Base-by-base conservation (phyloP, 2,797 vertebrate species). In the Ataeniobius toweri region DNA sequence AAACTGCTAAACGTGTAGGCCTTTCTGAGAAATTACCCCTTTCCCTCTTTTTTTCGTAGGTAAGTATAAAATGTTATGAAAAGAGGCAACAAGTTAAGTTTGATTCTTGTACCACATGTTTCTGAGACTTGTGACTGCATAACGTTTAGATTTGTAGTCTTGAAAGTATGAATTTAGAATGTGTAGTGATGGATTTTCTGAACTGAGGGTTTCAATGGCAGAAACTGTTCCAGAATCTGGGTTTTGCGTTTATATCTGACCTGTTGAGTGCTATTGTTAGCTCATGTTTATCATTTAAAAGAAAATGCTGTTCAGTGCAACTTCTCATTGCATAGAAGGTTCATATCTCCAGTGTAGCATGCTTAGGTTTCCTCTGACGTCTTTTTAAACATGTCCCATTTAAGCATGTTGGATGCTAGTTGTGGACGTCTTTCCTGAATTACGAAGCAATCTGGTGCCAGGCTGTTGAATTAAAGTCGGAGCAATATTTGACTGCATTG, bases 401-500 rank as follows among this genome's bases (percentile, higher is more conserved):
- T 79, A 88, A 94, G 94, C 94, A 93, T 94, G 94, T 92, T 86
- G 91, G 90, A 86, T 90, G 89, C 82, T 76, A 85, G 77, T 88
- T 85, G 89, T 88, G 86, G 80, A 92, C 86, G 81, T 90, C 83
- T 79, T 91, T 87, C 83, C 86, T 85, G 90, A n/a, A n/a, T 14
- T 86, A 89, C 79, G 89, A 82, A 91, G 90, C 86, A 79, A 95
- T 97, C 89, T 90, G 91, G 95, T 96, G 94, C 96, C 96, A 97
- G 96, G 97, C 96, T 92, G 81, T 89, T 85, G 56, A 53, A 55
- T 96, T 95, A 93, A 88, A 96, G 95, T 96, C 94, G 93, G 81
- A 77, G 70, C 20, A 48, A 70, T 86, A 88, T 87, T 96, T 93
- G 95, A 96, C 96, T 97, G 96, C 97, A 96, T 96, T 97, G 96